A percentile compares a stretch with the other conserved stretches of the same genome.
These are phyloP conservation scores for Gila orcuttii DNA, from an alignment of 2,113 vertebrate genomes.

Conservation along the genomic window DNA sequence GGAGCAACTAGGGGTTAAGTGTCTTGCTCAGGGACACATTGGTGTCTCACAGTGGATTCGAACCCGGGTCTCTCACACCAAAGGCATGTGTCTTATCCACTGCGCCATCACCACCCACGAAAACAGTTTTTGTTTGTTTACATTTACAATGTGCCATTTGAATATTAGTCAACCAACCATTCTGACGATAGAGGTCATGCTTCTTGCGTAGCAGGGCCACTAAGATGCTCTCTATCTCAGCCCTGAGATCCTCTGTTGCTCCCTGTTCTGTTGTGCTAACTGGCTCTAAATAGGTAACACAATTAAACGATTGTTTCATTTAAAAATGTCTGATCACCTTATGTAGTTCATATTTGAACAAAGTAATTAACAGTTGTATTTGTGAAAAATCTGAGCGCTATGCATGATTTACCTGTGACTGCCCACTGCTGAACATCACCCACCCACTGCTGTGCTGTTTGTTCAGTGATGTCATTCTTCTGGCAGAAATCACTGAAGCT, in stretches of 20 bases:
- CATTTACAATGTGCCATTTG: background rate
- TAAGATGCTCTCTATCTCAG: background rate
- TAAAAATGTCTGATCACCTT: background rate
- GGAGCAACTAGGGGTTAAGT: no score
- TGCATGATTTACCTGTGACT: background rate
- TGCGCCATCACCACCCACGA: no score
- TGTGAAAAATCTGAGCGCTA: background rate
- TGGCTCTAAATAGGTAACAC: background rate
- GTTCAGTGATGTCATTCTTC: background rate
- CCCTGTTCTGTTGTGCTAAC: background rate
- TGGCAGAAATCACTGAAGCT: background rate
- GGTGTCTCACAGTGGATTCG: no score
- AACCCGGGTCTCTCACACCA: no score
- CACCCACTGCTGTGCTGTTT: background rate
- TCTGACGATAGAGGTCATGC: background rate
- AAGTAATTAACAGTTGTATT: background rate
- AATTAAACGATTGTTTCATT: background rate
- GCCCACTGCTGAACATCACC: conserved; percentile 4
- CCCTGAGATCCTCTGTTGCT: background rate
- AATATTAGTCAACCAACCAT: background rate
- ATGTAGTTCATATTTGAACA: background rate
- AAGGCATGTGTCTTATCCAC: no score
- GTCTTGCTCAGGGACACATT: no score
- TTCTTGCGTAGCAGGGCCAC: background rate
- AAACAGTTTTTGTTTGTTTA: background rate